phyloP scores from a whole-genome alignment of 2,888 invertebrate species.

The Nudaria mundana region DNA sequence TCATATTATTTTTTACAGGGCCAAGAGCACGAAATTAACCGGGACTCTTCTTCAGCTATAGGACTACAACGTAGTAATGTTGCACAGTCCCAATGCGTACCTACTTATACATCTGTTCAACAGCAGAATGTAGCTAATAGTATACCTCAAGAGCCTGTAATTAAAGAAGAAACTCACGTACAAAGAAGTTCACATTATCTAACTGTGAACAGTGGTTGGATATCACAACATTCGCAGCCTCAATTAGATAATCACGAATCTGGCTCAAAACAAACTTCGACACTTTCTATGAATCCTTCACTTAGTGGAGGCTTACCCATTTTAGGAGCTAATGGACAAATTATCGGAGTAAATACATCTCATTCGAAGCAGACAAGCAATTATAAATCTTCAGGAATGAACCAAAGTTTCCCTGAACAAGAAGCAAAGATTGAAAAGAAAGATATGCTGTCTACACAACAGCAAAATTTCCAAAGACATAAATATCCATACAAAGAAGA shows the following conservation, averaged over 20 bases:
- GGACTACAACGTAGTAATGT: slow-evolving; percentile 44
- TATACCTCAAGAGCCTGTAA: slow-evolving; percentile 47
- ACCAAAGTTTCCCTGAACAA: slow-evolving; percentile 41
- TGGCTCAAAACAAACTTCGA: slow-evolving; percentile 45
- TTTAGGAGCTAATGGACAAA: slow-evolving; percentile 81
- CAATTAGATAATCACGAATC: slow-evolving; percentile 56
- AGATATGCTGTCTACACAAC: slow-evolving; percentile 36
- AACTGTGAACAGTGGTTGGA: slow-evolving; percentile 75
- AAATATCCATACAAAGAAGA: slow-evolving; percentile 60
- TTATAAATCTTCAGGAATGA: slow-evolving; percentile 43
- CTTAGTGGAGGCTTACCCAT: slow-evolving; percentile 64
- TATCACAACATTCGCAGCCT: slow-evolving; percentile 65
- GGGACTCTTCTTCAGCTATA: slow-evolving; percentile 51
- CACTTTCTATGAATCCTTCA: slow-evolving; percentile 38
- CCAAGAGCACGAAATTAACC: slow-evolving; percentile 54
- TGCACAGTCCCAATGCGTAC: slow-evolving; percentile 41
- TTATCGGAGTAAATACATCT: slow-evolving; percentile 80
- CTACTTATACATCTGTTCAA: slow-evolving; percentile 43
- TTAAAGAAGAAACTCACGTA: slow-evolving; percentile 61
- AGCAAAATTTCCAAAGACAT: slow-evolving; percentile 32
- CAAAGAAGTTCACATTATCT: slow-evolving; percentile 72
- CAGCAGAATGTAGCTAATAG: slow-evolving; percentile 48
- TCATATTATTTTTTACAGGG: slow-evolving; percentile 48
- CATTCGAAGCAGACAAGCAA: slow-evolving; percentile 50
- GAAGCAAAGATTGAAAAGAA: slow-evolving; percentile 61